A percentile compares a stretch with the other conserved stretches of the same genome.
These are phyloP conservation scores for Platysternon megacephalum DNA, from an alignment of 2,113 vertebrate species.

Conservation along the genomic window DNA sequence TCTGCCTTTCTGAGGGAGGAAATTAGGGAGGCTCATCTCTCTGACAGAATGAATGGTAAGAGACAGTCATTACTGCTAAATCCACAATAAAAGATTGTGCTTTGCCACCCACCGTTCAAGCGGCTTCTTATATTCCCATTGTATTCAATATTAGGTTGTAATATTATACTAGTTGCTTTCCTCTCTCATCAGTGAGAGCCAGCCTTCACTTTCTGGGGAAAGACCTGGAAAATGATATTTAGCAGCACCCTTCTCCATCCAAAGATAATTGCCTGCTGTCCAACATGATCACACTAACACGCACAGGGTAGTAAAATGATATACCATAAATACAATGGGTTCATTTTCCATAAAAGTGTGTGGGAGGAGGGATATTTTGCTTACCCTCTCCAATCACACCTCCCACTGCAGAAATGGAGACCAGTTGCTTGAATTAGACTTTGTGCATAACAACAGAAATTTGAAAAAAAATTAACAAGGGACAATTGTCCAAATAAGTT, in stretches of 20 bases:
- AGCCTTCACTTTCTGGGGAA: not conserved
- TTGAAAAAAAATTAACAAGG: not conserved
- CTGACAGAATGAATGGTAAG: conserved; percentile 19
- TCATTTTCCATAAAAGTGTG: not conserved
- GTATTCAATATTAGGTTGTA: not conserved
- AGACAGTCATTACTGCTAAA: conserved; percentile 2
- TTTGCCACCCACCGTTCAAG: not conserved
- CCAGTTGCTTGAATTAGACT: not conserved
- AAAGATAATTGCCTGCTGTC: not conserved
- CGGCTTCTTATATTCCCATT: not conserved
- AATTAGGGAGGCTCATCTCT: conserved; percentile 2
- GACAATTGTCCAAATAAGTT: not conserved
- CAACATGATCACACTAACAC: not conserved
- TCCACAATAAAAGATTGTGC: not conserved
- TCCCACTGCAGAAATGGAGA: not conserved
- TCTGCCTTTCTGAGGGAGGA: conserved; percentile 5
- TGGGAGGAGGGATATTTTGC: not conserved
- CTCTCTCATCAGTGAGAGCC: not conserved
- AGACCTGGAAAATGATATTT: not conserved
- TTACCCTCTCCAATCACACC: not conserved
- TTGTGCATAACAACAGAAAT: not conserved
- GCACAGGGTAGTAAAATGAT: not conserved
- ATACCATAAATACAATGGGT: not conserved
- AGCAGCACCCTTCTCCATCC: not conserved
- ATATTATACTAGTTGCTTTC: not conserved